Evolutionary conservation across 2,888 invertebrate genomes (phyloP), one percentile per base, ranked within the genome.

Genomic region (Hypomecis atomaria): DNA sequence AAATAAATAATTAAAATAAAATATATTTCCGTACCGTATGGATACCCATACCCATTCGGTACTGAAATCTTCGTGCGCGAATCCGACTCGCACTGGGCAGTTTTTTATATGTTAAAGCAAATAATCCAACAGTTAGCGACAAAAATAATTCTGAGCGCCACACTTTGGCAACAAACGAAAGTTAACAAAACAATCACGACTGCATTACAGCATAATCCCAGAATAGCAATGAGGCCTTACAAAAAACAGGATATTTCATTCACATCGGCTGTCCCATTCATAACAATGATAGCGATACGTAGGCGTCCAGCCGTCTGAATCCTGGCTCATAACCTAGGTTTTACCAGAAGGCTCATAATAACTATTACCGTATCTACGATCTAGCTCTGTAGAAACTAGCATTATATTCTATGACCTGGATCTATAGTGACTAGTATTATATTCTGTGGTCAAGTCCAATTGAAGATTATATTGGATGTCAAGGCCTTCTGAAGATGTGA

Each of bases 171-270:
- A 13, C 38, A 55, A 50, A 64, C 36, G 47, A 53, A 47, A 58
- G 40, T 62, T 49, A 59, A 55, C 59, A 57, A 54, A 9, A 59
- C 57, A 64, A 50, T 59, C 42, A 50, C 44, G 59, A 8, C 8
- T 64, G 54, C 33, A 36, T 66, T 62, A 67, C 54, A 59, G 40
- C 44, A 66, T 37, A n/a, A 44, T 48, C 60, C 63, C 57, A 67
- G 65, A 70, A 69, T 70, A 69, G 62, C 59, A 53, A 65, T 67
- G 65, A 65, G 42, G 44, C 47, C 1, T 52, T 52, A 60, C 11
- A 44, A 65, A 68, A 66, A 72, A 65, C 69, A 62, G 71, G 70
- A 70, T 56, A 69, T 67, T 61, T 66, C 64, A 72, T 72, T 70
- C 59, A 66, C 11, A 65, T 65, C 66, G 53, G 61, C 53, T 43